These are phyloP conservation scores for Xenopus tropicalis DNA, from an alignment of 2,113 vertebrate genomes.

Conservation along the genomic window UCB_Xtro_10.0 CM004443.2:206172001-206172500, in stretches of 20 bases:
- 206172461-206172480: no score
- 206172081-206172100: not conserved
- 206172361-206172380: no score
- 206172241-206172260: not conserved
- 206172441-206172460: no score
- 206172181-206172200: conserved; percentile 10
- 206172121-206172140: not conserved
- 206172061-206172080: not conserved
- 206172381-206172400: no score
- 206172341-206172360: no score
- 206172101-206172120: no score
- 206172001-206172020: not conserved
- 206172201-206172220: conserved; percentile 18
- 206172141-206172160: no score
- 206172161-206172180: not conserved
- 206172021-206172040: not conserved
- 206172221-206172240: not conserved
- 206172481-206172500: no score
- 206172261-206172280: conserved; percentile 8
- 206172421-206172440: no score
- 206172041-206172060: not conserved
- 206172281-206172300: conserved; percentile 3
- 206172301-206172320: not conserved
- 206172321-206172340: not conserved
- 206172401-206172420: no score